Conservation (phyloP, 2,888 invertebrate species). For the Deroplatys truncata region DNA sequence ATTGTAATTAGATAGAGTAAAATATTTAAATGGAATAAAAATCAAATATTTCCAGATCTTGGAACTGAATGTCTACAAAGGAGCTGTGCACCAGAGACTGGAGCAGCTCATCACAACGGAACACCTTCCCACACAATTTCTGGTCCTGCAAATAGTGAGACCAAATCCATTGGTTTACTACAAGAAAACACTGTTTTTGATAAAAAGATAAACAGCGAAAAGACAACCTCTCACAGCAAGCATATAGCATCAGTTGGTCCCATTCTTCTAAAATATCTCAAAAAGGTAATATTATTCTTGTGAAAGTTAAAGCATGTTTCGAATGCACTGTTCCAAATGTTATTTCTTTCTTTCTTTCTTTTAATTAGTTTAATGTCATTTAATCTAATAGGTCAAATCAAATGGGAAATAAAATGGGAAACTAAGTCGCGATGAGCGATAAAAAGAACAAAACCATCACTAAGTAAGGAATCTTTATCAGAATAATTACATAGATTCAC, state of each 20-base stretch:
- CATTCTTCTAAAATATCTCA: constrained; percentile 43
- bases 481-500: too few species aligned
- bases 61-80: constrained; percentile 28
- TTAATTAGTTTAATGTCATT: too few species aligned
- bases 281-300: constrained; percentile 36
- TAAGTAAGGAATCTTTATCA: too few species aligned
- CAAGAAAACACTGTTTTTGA: constrained; percentile 40
- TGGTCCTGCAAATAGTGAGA: constrained; percentile 57
- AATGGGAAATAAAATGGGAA: too few species aligned
- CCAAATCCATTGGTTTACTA: constrained; percentile 53
- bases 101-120: constrained; percentile 77
- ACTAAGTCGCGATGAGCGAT: too few species aligned
- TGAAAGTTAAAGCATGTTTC: too few species aligned
- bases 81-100: constrained; percentile 56
- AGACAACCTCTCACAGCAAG: constrained; percentile 37
- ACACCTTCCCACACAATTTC: constrained; percentile 73
- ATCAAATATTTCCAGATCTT: not conserved
- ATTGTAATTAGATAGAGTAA: too few species aligned
- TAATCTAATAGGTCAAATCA: too few species aligned
- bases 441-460: too few species aligned
- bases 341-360: too few species aligned
- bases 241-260: constrained; percentile 45
- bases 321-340: too few species aligned
- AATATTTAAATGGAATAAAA: not conserved
- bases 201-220: constrained; percentile 34